Percentiles rank a stretch among this genome's conserved stretches.
These are phyloP conservation scores for Caenorhabditis remanei DNA, from an alignment of 1,140 invertebrate genomes.

Conservation along the genomic window DNA sequence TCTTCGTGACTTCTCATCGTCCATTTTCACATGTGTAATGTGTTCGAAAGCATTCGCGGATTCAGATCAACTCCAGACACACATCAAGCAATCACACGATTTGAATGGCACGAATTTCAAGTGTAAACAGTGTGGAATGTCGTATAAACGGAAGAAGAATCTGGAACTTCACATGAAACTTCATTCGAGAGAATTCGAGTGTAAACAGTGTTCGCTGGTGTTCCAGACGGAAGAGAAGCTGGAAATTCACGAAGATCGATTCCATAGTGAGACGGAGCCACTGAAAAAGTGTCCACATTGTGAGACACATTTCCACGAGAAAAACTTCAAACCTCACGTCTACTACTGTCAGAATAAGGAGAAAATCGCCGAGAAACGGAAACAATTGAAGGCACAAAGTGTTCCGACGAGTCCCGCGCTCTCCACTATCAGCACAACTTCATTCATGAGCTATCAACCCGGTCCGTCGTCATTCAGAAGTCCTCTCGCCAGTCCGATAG, in stretches of 20 bases:
- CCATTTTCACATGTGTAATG: slow-evolving; percentile 1
- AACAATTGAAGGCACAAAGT: neutral
- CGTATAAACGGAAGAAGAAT: slow-evolving; percentile 21
- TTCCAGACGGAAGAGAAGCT: neutral
- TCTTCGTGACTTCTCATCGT: too few species aligned
- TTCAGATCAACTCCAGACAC: neutral
- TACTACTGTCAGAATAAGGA: slow-evolving; percentile 38
- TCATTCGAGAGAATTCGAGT: neutral
- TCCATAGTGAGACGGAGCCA: neutral
- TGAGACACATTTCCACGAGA: neutral
- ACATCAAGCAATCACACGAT: neutral
- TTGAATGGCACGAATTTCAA: neutral
- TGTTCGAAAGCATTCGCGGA: neutral
- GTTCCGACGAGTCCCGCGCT: neutral
- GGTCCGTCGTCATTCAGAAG: slow-evolving; percentile 2
- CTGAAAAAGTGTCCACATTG: neutral
- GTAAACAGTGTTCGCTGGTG: neutral
- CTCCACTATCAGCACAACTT: slow-evolving; percentile 3
- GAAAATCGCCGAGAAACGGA: neutral
- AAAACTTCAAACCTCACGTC: neutral
- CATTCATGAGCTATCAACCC: slow-evolving; percentile 2
- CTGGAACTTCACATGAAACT: neutral
- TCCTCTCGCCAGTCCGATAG: neutral
- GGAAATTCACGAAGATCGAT: neutral
- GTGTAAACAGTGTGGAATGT: slow-evolving; percentile 8